Evolutionary conservation across 2,797 vertebrate species (phyloP), one percentile per base, ranked within the genome.

Genomic region (Hoplostethus mediterraneus): DNA sequence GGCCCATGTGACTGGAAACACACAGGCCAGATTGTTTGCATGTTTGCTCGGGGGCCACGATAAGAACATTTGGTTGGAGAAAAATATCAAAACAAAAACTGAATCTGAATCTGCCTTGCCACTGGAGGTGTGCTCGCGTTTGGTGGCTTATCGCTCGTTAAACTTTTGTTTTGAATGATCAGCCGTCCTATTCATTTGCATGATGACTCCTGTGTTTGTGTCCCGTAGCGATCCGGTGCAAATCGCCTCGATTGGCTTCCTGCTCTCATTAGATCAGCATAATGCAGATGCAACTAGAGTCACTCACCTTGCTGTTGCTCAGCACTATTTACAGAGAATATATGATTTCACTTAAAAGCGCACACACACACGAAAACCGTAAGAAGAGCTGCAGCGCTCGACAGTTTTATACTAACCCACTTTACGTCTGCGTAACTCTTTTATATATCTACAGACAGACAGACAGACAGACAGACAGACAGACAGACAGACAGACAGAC

Each of bases 1-100:
- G 59, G 63, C 66, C 79, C 95, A 94, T 78, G 73, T 94, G 95
- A 95, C 92, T 70, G 42, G 86, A 92, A 91, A 91, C 91, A 93
- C 93, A 94, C 90, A 90, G 92, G 86, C 71, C 89, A 75, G 87
- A 91, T 83, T 93, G 89, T 90, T 93, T 90, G 83, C 82, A 75
- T 87, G 91, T 87, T 89, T 88, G 86, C 85, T 84, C 44, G 44
- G 54, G 80, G 82, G 80, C 75, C 45, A 75, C 4, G 87, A 92
- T 92, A 89, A 92, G 77, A 90, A 87, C 73, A 67, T 90, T 89
- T 84, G 66, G 80, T 79, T 75, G 59, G 25, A 72, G 65, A 74
- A 63, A 80, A 87, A 87, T 66, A 83, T 87, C 84, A 82, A 86
- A 85, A 73, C 78, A 10, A 21, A 38, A 57, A 59, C 72, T 47